Evolutionary conservation across 2,888 invertebrate genomes (phyloP).

Genomic region (Drosophila acutilabella): DNA sequence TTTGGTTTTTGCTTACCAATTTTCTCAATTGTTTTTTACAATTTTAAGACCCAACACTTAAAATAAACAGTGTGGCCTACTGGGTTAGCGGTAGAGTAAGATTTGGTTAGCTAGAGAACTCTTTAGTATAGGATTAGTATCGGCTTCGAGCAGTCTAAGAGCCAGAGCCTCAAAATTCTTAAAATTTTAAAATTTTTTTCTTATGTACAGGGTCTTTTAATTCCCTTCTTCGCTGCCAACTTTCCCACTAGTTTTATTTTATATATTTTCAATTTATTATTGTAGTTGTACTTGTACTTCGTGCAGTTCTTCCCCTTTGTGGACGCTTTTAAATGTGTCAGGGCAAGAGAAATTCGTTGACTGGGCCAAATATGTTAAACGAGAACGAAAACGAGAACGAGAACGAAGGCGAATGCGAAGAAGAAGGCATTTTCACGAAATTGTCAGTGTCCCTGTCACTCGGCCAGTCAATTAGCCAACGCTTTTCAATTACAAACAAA

Average conservation of each 20-base stretch:
- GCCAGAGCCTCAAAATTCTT: no score
- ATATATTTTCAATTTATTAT: not conserved
- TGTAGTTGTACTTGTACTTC: constrained; percentile 3
- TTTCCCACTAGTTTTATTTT: not conserved
- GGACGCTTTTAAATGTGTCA: constrained; percentile 54
- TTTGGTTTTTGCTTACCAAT: constrained; percentile 7
- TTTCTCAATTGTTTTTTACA: constrained; percentile 1
- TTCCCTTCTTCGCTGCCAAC: constrained; percentile 3
- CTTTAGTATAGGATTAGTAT: no score
- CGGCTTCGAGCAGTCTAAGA: no score
- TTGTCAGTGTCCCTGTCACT: constrained; percentile 69
- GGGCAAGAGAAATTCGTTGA: constrained; percentile 44
- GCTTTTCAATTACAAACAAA: constrained; percentile 77
- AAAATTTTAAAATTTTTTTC: no score
- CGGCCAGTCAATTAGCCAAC: constrained; percentile 77
- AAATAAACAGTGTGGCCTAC: no score
- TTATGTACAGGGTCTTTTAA: no score
- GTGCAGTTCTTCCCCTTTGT: not conserved
- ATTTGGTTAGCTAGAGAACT: no score
- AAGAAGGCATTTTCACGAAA: constrained; percentile 68
- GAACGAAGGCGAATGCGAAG: constrained; percentile 50
- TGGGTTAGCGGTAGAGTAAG: no score
- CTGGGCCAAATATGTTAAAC: constrained; percentile 13
- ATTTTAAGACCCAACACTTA: not conserved
- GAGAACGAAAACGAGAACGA: constrained; percentile 27